A percentile compares a stretch with the other conserved stretches of the same genome.
Evolutionary conservation across 2,888 invertebrate genomes (phyloP).

Genomic region (Busseola fusca): DNA sequence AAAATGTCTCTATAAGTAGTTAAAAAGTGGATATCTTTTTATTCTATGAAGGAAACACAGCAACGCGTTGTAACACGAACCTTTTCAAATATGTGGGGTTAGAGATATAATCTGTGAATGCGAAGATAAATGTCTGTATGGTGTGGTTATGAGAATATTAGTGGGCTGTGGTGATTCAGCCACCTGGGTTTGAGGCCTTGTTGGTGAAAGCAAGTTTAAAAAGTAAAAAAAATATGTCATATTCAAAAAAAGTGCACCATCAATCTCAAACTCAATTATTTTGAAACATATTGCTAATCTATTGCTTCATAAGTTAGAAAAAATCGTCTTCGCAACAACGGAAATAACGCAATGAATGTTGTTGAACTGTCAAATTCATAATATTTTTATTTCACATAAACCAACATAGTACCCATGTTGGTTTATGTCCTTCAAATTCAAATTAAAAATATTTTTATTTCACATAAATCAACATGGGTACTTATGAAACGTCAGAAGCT

Average conservation of each 20-base stretch:
- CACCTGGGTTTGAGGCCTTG: background rate
- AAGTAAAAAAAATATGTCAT: background rate
- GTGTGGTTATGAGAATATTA: constrained; percentile 36
- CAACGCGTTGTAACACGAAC: constrained; percentile 25
- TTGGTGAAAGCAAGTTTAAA: background rate
- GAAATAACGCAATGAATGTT: too few relatives aligned
- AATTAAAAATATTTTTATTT: too few relatives aligned
- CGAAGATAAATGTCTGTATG: constrained; percentile 5
- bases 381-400: too few relatives aligned
- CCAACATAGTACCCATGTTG: too few relatives aligned
- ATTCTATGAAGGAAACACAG: constrained; percentile 15
- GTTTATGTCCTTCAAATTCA: too few relatives aligned
- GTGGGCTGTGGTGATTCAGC: background rate
- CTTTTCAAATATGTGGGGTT: constrained; percentile 25
- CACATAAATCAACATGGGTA: too few relatives aligned
- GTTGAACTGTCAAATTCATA: too few relatives aligned
- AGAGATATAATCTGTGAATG: constrained; percentile 29
- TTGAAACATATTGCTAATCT: too few relatives aligned
- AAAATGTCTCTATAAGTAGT: background rate
- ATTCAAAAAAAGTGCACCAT: background rate
- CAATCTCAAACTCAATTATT: background rate
- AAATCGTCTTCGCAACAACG: too few relatives aligned
- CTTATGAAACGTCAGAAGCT: too few relatives aligned
- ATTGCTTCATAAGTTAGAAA: too few relatives aligned
- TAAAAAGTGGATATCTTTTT: constrained; percentile 19